Base-by-base conservation (phyloP, 2,797 vertebrate genomes). In the Acridotheres tristis region DNA sequence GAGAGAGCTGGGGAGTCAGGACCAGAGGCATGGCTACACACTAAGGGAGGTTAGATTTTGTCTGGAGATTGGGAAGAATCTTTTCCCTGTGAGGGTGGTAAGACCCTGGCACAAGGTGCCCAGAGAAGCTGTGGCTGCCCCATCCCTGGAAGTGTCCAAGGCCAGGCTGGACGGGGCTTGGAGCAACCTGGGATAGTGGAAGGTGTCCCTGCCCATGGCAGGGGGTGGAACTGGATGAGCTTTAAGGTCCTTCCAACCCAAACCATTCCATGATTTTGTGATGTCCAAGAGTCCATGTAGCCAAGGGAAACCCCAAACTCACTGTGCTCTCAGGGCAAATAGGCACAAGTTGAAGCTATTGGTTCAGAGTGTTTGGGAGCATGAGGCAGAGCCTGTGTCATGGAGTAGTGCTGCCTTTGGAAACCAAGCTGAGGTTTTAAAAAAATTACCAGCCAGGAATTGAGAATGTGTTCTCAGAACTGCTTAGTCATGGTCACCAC, bases 171-270 rank as follows among this genome's bases (percentile, higher is more conserved):
- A 26, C 0, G 3, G 34, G 42, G 1, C 50, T 78, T 27, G 22
- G 42, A 68, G 22, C 16, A 68, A 1, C 13, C 22, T 50, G 42
- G 48, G 4, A 4, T 5, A 14, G 26, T 20, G 30, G 4, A 8
- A 68, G 11, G 3, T 61, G 18, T 62, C 16, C 42, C 34, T 32
- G 0, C 6, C 15, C 4, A 3, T 36, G 54, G 26, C 34, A 36
- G 30, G 38, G 25, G 7, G 1, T 66, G n/a, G 38, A 18, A 12
- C 26, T 34, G 26, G 55, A 29, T 61, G 22, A 20, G 16, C 34
- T 61, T 36, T 36, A 10, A n/a, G 42, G 32, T 55, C 43, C 26
- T 62, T 68, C 27, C 48, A 48, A 5, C 6, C 65, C 57, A 67
- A 74, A 34, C 7, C 10, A 23, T 68, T 75, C 47, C 18, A 43